Conservation (phyloP, 1,140 invertebrate genomes). For the Zaprionus ghesquierei region DNA sequence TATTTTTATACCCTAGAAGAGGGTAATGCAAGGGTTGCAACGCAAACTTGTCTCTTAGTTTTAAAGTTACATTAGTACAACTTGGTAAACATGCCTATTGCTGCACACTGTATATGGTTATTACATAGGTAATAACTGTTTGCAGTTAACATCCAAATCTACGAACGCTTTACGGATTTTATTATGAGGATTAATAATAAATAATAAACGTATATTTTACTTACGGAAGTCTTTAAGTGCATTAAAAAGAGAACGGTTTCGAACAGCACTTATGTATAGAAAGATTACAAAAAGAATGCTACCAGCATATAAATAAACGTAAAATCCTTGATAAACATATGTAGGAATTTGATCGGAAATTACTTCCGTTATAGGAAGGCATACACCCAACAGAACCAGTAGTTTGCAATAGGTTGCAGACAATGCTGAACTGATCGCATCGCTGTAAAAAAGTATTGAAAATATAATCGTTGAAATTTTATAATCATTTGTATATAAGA, state of each 20-base stretch:
- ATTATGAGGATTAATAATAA: too few relatives aligned
- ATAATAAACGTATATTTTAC: conserved; percentile 24
- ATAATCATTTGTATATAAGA: background rate
- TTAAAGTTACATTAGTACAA: too few relatives aligned
- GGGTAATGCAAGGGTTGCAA: too few relatives aligned
- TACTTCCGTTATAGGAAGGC: conserved; percentile 86
- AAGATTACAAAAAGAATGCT: conserved; percentile 90
- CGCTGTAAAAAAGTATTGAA: conserved; percentile 60
- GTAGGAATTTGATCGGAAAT: conserved; percentile 86
- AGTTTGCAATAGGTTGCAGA: conserved; percentile 90
- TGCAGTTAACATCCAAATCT: too few relatives aligned
- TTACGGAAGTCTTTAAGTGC: conserved; percentile 83
- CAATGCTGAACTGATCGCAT: conserved; percentile 83
- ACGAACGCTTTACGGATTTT: too few relatives aligned
- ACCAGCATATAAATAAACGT: conserved; percentile 89
- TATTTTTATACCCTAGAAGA: too few relatives aligned
- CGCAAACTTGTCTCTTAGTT: too few relatives aligned
- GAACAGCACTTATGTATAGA: conserved; percentile 88
- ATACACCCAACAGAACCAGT: conserved; percentile 88
- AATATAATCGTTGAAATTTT: background rate
- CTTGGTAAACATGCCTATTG: too few relatives aligned
- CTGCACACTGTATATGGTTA: too few relatives aligned
- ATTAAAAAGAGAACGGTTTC: conserved; percentile 84
- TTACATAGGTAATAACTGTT: too few relatives aligned
- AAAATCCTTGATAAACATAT: conserved; percentile 89